Conservation (phyloP, 1,140 invertebrate species). For the Cydia fagiglandana region DNA sequence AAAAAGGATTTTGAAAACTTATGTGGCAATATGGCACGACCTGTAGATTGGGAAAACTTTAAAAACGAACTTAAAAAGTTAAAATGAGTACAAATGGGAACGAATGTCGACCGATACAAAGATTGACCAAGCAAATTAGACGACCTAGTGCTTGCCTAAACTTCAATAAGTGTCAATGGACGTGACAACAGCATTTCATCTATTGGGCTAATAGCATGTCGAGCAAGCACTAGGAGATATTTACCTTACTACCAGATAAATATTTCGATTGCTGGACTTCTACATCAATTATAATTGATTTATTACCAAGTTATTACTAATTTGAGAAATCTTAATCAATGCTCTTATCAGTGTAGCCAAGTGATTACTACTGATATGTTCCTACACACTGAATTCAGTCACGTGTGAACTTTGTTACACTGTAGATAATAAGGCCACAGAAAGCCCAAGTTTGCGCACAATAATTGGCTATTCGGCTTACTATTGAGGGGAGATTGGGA, state of each 20-base stretch:
- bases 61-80: too few species aligned
- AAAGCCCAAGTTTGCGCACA: neutral
- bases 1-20: neutral
- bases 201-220: too few species aligned
- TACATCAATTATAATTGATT: too few species aligned
- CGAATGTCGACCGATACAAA: too few species aligned
- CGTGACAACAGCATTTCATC: too few species aligned
- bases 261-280: too few species aligned
- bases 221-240: too few species aligned
- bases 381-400: neutral
- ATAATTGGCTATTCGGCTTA: slow-evolving; percentile 10
- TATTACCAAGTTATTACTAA: neutral
- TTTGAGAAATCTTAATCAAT: neutral
- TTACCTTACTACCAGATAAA: too few species aligned
- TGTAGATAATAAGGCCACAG: neutral
- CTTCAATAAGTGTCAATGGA: too few species aligned
- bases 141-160: too few species aligned
- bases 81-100: too few species aligned
- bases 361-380: neutral
- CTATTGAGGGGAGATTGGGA: neutral
- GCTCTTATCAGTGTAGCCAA: neutral
- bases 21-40: neutral
- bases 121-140: too few species aligned
- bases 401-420: neutral
- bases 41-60: neutral